phyloP scores from a whole-genome alignment of 2,888 invertebrate genomes.

The Scaeva pyrastri region DNA sequence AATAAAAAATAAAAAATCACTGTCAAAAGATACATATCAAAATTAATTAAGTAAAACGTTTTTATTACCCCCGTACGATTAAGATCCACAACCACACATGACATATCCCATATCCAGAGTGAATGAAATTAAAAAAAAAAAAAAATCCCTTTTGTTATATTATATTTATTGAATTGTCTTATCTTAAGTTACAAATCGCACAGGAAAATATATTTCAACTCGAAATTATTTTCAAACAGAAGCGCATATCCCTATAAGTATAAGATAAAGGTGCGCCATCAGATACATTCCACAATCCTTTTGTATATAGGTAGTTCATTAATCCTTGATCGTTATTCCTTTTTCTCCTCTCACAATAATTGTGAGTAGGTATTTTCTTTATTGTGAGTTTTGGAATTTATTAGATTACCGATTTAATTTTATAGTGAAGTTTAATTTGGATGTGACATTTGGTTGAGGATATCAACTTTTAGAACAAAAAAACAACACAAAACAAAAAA shows the following conservation, averaged over 20 bases:
- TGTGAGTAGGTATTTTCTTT: constrained; percentile 47
- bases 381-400: constrained; percentile 67
- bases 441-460: constrained; percentile 64
- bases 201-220: constrained; percentile 71
- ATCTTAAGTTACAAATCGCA: constrained; percentile 65
- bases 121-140: too few species aligned
- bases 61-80: constrained; percentile 63
- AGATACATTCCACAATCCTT: constrained; percentile 70
- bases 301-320: constrained; percentile 13
- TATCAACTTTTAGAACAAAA: constrained; percentile 3
- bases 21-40: constrained; percentile 58
- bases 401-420: constrained; percentile 70
- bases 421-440: constrained; percentile 70
- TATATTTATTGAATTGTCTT: constrained; percentile 67
- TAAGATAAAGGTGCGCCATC: constrained; percentile 31
- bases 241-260: constrained; percentile 64
- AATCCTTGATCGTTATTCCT: constrained; percentile 34
- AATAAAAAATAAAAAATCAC: constrained; percentile 37
- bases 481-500: constrained; percentile 14
- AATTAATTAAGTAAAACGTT: constrained; percentile 75
- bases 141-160: background rate
- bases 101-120: background rate
- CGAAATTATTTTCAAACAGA: constrained; percentile 64
- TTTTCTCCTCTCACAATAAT: constrained; percentile 4
- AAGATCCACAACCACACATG: constrained; percentile 31